phyloP scores from a whole-genome alignment of 1,140 invertebrate genomes.

The Papilio machaon region DNA sequence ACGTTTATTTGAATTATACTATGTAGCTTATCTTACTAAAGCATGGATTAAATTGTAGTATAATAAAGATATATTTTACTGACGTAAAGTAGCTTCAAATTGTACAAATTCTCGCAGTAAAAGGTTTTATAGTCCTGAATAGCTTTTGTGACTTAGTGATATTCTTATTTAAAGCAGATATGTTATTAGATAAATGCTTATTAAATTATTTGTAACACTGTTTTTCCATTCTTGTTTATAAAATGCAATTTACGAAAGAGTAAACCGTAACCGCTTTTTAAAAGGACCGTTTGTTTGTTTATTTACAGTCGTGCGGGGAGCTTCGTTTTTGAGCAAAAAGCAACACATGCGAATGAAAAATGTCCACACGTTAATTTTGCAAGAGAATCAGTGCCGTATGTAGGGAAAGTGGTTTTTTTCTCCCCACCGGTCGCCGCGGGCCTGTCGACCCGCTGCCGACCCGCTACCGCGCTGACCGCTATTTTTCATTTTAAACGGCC shows the following conservation, averaged over 20 bases:
- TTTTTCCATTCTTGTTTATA: not conserved
- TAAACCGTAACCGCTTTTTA: not conserved
- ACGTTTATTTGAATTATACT: slow-evolving; percentile 23
- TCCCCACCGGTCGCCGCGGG: slow-evolving; percentile 3
- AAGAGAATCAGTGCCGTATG: slow-evolving; percentile 41
- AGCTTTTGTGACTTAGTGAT: not conserved
- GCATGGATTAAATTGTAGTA: not conserved
- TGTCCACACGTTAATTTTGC: slow-evolving; percentile 40
- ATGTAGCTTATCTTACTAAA: slow-evolving; percentile 5
- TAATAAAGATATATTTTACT: slow-evolving; percentile 19
- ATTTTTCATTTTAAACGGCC: slow-evolving; percentile 51
- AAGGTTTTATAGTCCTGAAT: not conserved
- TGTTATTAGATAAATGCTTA: not conserved
- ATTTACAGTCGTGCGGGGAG: slow-evolving; percentile 15
- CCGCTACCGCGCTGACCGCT: slow-evolving; percentile 37
- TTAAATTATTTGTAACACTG: not conserved
- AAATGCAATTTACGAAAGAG: not conserved
- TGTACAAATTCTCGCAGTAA: not conserved
- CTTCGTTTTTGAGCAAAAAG: slow-evolving; percentile 25
- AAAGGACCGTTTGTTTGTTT: slow-evolving; percentile 16
- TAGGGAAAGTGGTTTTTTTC: slow-evolving; percentile 26
- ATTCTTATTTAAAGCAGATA: not conserved
- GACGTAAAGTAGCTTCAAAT: not conserved
- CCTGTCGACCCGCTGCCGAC: not conserved
- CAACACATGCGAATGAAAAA: slow-evolving; percentile 41